Evolutionary conservation across 2,797 vertebrate genomes (phyloP).

Genomic region (Valencia hispanica): DNA sequence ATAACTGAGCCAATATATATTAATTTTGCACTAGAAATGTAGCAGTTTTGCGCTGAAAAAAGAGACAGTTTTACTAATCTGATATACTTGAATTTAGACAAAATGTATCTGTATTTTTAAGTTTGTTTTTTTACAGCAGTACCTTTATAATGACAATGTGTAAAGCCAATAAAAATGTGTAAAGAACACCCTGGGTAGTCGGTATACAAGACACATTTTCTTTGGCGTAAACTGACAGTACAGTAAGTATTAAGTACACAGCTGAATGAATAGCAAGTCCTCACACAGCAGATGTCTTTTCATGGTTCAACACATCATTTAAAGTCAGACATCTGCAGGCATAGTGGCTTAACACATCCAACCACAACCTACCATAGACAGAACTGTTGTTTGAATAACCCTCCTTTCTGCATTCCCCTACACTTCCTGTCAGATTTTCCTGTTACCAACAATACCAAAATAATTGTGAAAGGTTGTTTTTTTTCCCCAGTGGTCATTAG

Average conservation of each 20-base stretch:
- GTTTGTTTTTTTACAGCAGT: not conserved
- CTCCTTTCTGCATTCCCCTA: not conserved
- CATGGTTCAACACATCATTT: not conserved
- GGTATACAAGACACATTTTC: not conserved
- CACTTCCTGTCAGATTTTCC: not conserved
- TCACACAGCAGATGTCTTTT: accelerated
- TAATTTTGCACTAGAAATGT: not conserved
- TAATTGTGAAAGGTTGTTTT: not conserved
- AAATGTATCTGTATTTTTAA: not conserved
- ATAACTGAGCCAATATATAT: not conserved
- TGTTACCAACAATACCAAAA: not conserved
- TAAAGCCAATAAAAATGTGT: not conserved
- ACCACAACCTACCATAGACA: not conserved
- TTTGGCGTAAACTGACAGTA: not conserved
- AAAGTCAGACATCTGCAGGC: not conserved
- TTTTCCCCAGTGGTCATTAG: no score
- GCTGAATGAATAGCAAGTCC: not conserved
- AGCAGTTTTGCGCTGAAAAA: not conserved
- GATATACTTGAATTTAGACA: not conserved
- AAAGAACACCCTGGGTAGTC: not conserved
- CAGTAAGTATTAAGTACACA: not conserved
- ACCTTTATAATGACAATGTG: no score
- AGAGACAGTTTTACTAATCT: not conserved
- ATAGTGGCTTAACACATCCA: no score
- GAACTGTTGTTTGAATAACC: not conserved